Evolutionary conservation across 2,888 invertebrate genomes (phyloP).

Genomic region (Tinea trinotella): DNA sequence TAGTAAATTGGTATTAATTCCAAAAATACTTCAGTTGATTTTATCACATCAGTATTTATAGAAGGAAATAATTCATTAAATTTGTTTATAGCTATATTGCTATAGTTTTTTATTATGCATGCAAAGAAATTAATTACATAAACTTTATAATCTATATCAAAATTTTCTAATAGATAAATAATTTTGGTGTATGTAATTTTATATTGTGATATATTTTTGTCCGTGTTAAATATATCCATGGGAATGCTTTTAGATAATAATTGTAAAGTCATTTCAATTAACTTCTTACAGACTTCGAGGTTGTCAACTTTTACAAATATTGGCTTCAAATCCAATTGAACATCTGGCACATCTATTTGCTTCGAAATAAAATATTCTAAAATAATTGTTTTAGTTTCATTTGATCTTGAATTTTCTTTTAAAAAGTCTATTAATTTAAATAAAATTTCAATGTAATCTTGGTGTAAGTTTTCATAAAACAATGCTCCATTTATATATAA

Average conservation of each 20-base stretch:
- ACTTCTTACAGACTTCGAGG: slow-evolving; percentile 41
- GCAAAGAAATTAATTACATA: slow-evolving; percentile 44
- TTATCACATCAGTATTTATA: slow-evolving; percentile 35
- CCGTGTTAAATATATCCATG: slow-evolving; percentile 38
- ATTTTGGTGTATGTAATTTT: slow-evolving; percentile 35
- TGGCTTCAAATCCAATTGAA: slow-evolving; percentile 50
- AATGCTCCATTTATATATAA: slow-evolving; percentile 62
- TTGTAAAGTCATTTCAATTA: slow-evolving; percentile 47
- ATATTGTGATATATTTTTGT: slow-evolving; percentile 31
- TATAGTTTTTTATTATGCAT: slow-evolving; percentile 41
- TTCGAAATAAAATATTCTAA: slow-evolving; percentile 61
- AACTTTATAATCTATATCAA: slow-evolving; percentile 49
- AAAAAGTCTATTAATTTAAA: slow-evolving; percentile 54
- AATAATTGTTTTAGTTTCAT: slow-evolving; percentile 27
- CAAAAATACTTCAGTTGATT: slow-evolving; percentile 38
- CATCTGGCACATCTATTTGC: slow-evolving; percentile 44
- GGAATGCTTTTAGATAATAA: slow-evolving; percentile 51
- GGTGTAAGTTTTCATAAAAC: slow-evolving; percentile 58
- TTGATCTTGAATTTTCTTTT: slow-evolving; percentile 31
- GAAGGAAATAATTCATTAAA: slow-evolving; percentile 38
- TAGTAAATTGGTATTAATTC: slow-evolving; percentile 38
- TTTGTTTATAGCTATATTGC: slow-evolving; percentile 34
- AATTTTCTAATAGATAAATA: slow-evolving; percentile 45
- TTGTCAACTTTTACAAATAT: slow-evolving; percentile 50
- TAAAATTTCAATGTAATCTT: slow-evolving; percentile 60